Evolutionary conservation across 2,797 vertebrate genomes (phyloP).

Genomic region (Echiichthys vipera): DNA sequence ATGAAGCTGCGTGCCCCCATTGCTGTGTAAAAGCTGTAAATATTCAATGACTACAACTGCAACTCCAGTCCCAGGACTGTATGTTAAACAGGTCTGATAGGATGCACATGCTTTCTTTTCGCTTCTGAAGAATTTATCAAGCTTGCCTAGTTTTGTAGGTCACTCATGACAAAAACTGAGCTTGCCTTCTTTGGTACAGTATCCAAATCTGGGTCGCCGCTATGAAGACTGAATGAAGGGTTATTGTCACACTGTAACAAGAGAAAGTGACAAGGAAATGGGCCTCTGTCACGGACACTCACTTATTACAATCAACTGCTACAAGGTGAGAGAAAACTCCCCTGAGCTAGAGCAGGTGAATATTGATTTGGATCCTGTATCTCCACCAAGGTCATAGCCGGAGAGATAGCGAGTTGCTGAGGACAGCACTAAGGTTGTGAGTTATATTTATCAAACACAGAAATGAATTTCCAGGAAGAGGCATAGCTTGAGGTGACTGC

Average conservation of each 20-base stretch:
- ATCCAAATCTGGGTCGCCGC: constrained; percentile 80
- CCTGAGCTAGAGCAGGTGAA: constrained; percentile 46
- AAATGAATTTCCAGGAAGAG: constrained; percentile 77
- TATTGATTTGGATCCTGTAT: constrained; percentile 72
- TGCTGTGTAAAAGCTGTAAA: constrained; percentile 75
- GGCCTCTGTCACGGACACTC: constrained; percentile 24
- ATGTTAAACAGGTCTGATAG: constrained; percentile 69
- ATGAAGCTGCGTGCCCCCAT: constrained; percentile 69
- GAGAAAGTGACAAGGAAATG: constrained; percentile 46
- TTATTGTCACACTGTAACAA: constrained; percentile 58
- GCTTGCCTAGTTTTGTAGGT: constrained; percentile 85
- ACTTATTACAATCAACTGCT: constrained; percentile 51
- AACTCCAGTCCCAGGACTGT: constrained; percentile 70
- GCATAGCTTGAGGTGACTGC: constrained; percentile 49
- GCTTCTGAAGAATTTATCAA: constrained; percentile 80
- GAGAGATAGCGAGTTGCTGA: constrained; percentile 73
- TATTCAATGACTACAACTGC: constrained; percentile 75
- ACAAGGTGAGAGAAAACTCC: constrained; percentile 42
- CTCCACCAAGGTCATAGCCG: constrained; percentile 73
- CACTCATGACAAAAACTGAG: constrained; percentile 77
- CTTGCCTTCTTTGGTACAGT: constrained; percentile 69
- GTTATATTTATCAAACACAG: constrained; percentile 80
- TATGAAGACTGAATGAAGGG: constrained; percentile 63
- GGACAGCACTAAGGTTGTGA: constrained; percentile 65
- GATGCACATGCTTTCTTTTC: constrained; percentile 58